These are phyloP conservation scores for Plestiodon gilberti DNA, from an alignment of 2,113 vertebrate genomes.

Conservation along the genomic window DNA sequence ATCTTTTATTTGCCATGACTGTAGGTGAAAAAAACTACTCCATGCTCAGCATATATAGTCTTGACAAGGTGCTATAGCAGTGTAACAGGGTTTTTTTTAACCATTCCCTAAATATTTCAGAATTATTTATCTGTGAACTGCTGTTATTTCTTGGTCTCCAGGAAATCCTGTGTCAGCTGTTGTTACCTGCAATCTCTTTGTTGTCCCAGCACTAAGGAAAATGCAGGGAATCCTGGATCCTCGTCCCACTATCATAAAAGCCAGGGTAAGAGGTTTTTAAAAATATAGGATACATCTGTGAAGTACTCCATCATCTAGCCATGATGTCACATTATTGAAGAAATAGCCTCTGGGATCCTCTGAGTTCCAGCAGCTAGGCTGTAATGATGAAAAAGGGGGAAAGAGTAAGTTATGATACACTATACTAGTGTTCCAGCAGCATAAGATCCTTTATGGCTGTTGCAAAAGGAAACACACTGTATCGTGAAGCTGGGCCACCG, in stretches of 20 bases:
- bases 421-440: too few relatives aligned
- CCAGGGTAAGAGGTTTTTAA: slow-evolving; percentile 84
- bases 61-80: slow-evolving; percentile 18
- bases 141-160: slow-evolving; percentile 70
- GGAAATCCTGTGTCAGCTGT: slow-evolving; percentile 98
- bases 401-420: neutral
- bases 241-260: slow-evolving; percentile 99
- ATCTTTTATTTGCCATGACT: neutral
- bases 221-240: slow-evolving; percentile 99
- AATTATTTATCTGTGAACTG: slow-evolving; percentile 33
- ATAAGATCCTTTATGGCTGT: too few relatives aligned
- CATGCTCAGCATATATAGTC: neutral
- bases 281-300: slow-evolving; percentile 4
- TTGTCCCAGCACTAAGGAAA: slow-evolving; percentile 98
- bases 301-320: neutral
- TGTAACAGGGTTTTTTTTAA: neutral
- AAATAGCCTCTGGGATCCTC: neutral
- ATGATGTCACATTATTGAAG: slow-evolving; percentile 5
- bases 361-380: neutral
- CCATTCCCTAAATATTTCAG: slow-evolving; percentile 25
- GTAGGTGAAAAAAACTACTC: neutral
- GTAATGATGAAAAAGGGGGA: neutral
- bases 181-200: slow-evolving; percentile 99
- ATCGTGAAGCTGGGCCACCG: too few relatives aligned
- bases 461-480: too few relatives aligned